A percentile compares a stretch with the other conserved stretches of the same genome.
These are phyloP conservation scores for Anadara kagoshimensis DNA, from an alignment of 1,140 invertebrate genomes.

Conservation along the genomic window DNA sequence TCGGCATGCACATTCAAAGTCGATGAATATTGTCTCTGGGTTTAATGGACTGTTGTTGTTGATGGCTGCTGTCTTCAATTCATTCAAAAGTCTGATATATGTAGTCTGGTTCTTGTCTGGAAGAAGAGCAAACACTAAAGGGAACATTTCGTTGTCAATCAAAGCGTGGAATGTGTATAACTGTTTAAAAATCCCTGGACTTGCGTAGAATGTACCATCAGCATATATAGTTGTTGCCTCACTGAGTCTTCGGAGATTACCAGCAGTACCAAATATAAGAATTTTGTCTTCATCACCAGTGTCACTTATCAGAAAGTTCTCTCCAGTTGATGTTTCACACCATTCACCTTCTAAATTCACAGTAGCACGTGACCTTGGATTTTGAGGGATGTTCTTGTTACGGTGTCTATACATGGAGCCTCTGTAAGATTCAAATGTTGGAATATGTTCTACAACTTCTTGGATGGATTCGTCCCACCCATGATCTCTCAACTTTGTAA, in stretches of 20 bases:
- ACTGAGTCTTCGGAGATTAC: slow-evolving; percentile 1
- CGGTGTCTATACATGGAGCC: slow-evolving; percentile 12
- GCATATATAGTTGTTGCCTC: slow-evolving; percentile 12
- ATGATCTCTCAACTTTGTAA: neutral
- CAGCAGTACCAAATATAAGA: slow-evolving; percentile 14
- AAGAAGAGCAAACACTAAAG: slow-evolving; percentile 15
- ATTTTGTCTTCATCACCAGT: slow-evolving; percentile 7
- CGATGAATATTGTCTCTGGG: neutral
- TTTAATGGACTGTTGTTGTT: slow-evolving; percentile 8
- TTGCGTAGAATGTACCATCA: slow-evolving; percentile 23
- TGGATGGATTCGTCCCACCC: slow-evolving; percentile 21
- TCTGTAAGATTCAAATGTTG: slow-evolving; percentile 14
- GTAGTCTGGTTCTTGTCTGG: slow-evolving; percentile 13
- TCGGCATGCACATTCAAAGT: neutral
- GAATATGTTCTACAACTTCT: slow-evolving; percentile 14
- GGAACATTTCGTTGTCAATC: slow-evolving; percentile 13
- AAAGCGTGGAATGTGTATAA: slow-evolving; percentile 18
- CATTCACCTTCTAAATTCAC: slow-evolving; percentile 17
- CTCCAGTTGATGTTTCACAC: slow-evolving; percentile 16
- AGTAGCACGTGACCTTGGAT: neutral
- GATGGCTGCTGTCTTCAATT: neutral
- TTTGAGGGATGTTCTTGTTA: neutral
- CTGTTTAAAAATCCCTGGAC: neutral
- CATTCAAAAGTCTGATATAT: neutral
- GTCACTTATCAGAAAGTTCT: slow-evolving; percentile 1